phyloP scores from a whole-genome alignment of 2,888 invertebrate genomes.

The Hydropsyche betteni region DNA sequence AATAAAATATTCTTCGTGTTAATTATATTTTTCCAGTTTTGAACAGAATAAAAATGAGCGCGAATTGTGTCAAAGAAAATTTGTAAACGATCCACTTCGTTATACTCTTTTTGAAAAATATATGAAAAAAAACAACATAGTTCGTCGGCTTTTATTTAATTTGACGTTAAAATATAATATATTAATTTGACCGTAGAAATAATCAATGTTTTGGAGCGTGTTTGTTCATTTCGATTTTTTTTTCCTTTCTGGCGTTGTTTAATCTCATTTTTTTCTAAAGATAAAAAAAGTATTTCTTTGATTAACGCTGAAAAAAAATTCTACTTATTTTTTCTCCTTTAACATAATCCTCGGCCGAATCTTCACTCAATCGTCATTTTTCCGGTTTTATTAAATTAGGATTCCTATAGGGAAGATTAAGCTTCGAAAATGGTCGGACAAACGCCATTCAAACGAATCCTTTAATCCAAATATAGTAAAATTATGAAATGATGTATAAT shows the following conservation, averaged over 20 bases:
- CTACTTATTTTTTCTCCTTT: neutral
- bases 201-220: no score
- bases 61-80: neutral
- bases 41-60: no score
- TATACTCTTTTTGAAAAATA: neutral
- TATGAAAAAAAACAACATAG: neutral
- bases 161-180: no score
- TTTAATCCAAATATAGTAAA: constrained; percentile 3
- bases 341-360: constrained; percentile 14
- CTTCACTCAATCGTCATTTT: constrained; percentile 27
- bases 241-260: no score
- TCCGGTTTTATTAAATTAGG: constrained; percentile 27
- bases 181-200: no score
- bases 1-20: no score
- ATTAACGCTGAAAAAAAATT: neutral
- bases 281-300: constrained; percentile 16
- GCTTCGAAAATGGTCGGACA: constrained; percentile 3
- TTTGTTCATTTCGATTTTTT: no score
- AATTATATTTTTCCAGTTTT: constrained; percentile 8
- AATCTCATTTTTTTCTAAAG: neutral
- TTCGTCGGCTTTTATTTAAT: neutral
- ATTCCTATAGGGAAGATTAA: constrained; percentile 27
- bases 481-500: neutral
- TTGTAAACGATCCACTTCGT: neutral
- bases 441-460: constrained; percentile 31